Evolutionary conservation across 1,140 invertebrate genomes (phyloP).

Genomic region (Aphis gossypii): DNA sequence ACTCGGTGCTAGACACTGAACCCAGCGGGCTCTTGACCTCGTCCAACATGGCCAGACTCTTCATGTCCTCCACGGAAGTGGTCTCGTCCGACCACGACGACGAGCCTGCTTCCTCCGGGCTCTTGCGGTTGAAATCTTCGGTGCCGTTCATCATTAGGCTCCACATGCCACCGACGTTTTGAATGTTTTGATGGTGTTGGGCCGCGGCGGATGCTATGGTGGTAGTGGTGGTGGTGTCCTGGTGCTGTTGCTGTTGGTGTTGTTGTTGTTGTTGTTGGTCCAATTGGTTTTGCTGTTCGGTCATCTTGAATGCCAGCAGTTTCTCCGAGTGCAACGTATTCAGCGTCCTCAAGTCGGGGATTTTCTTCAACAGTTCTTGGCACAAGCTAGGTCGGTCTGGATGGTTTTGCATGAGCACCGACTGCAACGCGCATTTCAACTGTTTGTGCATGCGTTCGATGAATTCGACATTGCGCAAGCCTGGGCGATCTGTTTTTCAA

Average conservation of each 20-base stretch:
- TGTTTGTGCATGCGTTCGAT: conserved; percentile 92
- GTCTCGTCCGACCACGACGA: conserved; percentile 74
- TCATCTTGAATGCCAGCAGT: conserved; percentile 89
- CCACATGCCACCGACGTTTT: conserved; percentile 66
- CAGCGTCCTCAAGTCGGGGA: conserved; percentile 91
- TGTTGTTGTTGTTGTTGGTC: conserved; percentile 62
- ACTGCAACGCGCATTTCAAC: conserved; percentile 83
- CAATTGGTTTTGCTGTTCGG: conserved; percentile 82
- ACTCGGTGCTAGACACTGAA: conserved; percentile 85
- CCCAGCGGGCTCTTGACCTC: conserved; percentile 84
- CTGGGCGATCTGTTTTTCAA: conserved; percentile 78
- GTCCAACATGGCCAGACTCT: conserved; percentile 78
- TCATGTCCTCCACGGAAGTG: conserved; percentile 70
- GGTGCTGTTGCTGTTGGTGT: conserved; percentile 59
- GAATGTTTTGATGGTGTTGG: conserved; percentile 60
- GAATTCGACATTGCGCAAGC: conserved; percentile 87
- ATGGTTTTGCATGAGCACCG: conserved; percentile 87
- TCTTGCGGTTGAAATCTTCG: conserved; percentile 66
- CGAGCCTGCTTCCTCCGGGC: conserved; percentile 66
- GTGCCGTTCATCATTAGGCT: conserved; percentile 61
- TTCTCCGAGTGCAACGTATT: conserved; percentile 97
- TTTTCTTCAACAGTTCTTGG: conserved; percentile 88
- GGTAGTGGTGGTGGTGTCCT: conserved; percentile 61
- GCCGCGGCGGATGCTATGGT: not conserved
- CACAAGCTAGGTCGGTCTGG: conserved; percentile 80